These are phyloP conservation scores for Oophaga pumilio DNA, from an alignment of 2,113 vertebrate genomes.

Conservation along the genomic window DNA sequence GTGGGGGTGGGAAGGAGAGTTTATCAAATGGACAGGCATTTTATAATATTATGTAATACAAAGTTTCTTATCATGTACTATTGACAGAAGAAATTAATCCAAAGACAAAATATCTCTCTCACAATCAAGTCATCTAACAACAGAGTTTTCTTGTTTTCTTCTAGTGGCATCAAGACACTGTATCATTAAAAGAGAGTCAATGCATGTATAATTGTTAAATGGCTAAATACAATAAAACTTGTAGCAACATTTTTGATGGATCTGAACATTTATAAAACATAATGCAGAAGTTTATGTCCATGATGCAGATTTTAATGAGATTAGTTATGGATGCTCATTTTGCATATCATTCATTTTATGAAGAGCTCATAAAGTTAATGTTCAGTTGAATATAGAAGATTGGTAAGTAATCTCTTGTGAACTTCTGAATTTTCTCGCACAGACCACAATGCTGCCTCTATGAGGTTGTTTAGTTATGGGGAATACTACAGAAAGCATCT, in stretches of 20 bases:
- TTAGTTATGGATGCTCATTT: slow-evolving; percentile 22
- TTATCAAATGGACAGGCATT: no score
- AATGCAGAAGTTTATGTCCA: slow-evolving; percentile 19
- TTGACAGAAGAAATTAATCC: no score
- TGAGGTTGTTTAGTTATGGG: background rate
- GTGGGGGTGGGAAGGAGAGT: background rate
- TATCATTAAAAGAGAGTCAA: background rate
- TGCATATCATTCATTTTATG: slow-evolving; percentile 37
- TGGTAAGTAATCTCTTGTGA: slow-evolving; percentile 24
- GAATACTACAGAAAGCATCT: background rate
- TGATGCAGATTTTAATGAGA: slow-evolving; percentile 20
- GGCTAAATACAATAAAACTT: slow-evolving; percentile 23
- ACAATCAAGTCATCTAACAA: background rate
- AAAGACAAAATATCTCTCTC: no score
- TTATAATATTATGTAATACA: no score
- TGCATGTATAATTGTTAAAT: slow-evolving; percentile 3
- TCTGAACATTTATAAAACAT: slow-evolving; percentile 32
- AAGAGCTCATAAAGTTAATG: slow-evolving; percentile 38
- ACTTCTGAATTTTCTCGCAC: background rate
- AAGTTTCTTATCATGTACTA: no score
- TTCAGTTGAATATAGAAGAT: slow-evolving; percentile 28
- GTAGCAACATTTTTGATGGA: slow-evolving; percentile 1
- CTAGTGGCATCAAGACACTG: background rate
- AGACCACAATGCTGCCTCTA: background rate
- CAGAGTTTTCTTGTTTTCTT: slow-evolving; percentile 16